These are phyloP conservation scores for Larimichthys crocea DNA, from an alignment of 2,113 vertebrate genomes.

Conservation along the genomic window DNA sequence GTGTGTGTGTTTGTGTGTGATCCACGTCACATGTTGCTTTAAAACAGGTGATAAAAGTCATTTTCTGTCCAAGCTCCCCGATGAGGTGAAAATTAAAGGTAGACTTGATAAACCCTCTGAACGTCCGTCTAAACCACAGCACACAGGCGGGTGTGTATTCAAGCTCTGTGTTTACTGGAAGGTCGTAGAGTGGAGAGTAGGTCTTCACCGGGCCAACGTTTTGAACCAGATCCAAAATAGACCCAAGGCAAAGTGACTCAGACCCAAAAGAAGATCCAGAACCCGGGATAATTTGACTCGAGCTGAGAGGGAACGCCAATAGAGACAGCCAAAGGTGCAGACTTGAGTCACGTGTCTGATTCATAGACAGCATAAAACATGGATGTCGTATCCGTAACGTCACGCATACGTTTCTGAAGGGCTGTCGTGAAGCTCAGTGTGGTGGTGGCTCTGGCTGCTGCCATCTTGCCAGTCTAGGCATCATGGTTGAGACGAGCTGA, in stretches of 20 bases:
- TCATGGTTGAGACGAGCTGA: too few relatives aligned
- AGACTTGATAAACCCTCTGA: slow-evolving; percentile 30
- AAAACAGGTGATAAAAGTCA: slow-evolving; percentile 31
- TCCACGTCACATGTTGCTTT: slow-evolving; percentile 1
- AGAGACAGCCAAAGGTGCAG: not conserved
- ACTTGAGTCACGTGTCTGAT: not conserved
- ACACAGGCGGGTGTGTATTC: too few relatives aligned
- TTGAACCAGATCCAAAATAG: not conserved
- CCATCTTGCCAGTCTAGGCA: too few relatives aligned
- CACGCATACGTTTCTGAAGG: too few relatives aligned
- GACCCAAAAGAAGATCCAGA: not conserved
- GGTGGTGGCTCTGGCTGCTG: too few relatives aligned
- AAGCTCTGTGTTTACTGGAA: not conserved
- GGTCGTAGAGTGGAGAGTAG: not conserved
- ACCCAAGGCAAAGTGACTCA: not conserved
- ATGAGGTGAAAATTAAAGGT: slow-evolving; percentile 48
- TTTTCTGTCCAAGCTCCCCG: slow-evolving; percentile 33
- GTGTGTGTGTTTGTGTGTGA: slow-evolving; percentile 27
- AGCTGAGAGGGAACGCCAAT: not conserved
- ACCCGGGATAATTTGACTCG: not conserved
- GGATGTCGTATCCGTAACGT: too few relatives aligned
- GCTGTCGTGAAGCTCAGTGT: too few relatives aligned
- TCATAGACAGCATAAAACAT: too few relatives aligned
- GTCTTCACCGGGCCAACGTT: not conserved
- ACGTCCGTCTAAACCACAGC: not conserved